A percentile compares a stretch with the other conserved stretches of the same genome.
Evolutionary conservation across 2,113 vertebrate species (phyloP).

Genomic region (Otolemur garnettii): DNA sequence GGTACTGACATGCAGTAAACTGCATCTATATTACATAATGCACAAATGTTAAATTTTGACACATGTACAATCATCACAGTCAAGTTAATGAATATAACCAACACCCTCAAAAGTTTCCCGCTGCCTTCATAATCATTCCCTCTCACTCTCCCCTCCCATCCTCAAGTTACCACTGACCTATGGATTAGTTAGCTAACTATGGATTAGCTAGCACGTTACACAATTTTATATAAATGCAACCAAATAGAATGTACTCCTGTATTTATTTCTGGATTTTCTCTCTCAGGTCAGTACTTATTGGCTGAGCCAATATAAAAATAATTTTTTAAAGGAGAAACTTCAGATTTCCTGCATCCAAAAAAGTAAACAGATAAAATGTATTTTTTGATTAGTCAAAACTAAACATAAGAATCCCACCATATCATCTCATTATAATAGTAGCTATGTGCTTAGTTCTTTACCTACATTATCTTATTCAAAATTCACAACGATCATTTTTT

Average conservation of each 20-base stretch:
- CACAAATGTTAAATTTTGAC: background rate
- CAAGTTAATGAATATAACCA: background rate
- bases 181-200: background rate
- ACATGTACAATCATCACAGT: background rate
- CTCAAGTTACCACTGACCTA: background rate
- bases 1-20: background rate
- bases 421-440: background rate
- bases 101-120: background rate
- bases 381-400: constrained; percentile 45
- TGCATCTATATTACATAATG: background rate
- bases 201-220: constrained; percentile 27
- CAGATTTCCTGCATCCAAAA: constrained; percentile 21
- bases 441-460: background rate
- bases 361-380: background rate
- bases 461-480: constrained; percentile 24
- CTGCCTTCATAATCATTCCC: background rate
- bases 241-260: background rate
- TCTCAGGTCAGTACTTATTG: background rate
- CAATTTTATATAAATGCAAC: background rate
- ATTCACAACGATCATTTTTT: too few relatives aligned
- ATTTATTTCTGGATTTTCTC: background rate
- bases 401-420: background rate
- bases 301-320: too few relatives aligned
- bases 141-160: background rate
- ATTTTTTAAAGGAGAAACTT: background rate